Evolutionary conservation across 1,140 invertebrate species (phyloP), one percentile per base, ranked within the genome.

Genomic region (Pseudoatta argentina): DNA sequence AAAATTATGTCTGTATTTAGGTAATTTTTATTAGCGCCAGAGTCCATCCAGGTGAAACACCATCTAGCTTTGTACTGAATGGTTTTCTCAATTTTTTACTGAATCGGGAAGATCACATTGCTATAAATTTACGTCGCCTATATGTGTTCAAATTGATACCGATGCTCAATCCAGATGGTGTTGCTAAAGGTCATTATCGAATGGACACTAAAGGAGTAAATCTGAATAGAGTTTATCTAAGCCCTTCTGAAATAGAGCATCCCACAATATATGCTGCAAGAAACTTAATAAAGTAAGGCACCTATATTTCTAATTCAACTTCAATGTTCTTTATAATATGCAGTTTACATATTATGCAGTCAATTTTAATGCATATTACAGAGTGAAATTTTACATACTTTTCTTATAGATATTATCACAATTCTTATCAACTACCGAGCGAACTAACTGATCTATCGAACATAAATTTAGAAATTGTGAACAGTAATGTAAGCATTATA

Each of bases 121-220:
- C 97, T 16, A 94, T 96, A 77, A 95, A 96, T 89, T 94, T 99
- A 16, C 96, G 98, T 59, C 97, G 97, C 89, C 93, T 97, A 59
- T 98, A 98, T 93, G 98, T 99, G 71, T 99, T 99, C 95, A 99
- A 99, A 95, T 95, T 99, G 88, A 97, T 99, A 83, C 98, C 98
- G 2, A 98, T 99, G 96, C 95, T 99, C 67, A 99, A 99, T 95
- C 98, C 98, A 1, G 98, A 99, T 94, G 98, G 98, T 8, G 98
- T 99, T 1, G 97, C 97, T n/a, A 95, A 96, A 71, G 98, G 98
- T 6, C 98, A 98, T 94, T 99, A 99, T 94, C 95, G 98, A 53
- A 98, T 98, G 57, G 98, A 99, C 94, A 97, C 97, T 0, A 96
- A 97, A 79, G 98, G 98, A 6, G 97, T 98, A 66, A 99, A 99